A percentile compares a stretch with the other conserved stretches of the same genome.
Evolutionary conservation across 2,113 vertebrate genomes (phyloP).

Genomic region (Callionymus lyra): DNA sequence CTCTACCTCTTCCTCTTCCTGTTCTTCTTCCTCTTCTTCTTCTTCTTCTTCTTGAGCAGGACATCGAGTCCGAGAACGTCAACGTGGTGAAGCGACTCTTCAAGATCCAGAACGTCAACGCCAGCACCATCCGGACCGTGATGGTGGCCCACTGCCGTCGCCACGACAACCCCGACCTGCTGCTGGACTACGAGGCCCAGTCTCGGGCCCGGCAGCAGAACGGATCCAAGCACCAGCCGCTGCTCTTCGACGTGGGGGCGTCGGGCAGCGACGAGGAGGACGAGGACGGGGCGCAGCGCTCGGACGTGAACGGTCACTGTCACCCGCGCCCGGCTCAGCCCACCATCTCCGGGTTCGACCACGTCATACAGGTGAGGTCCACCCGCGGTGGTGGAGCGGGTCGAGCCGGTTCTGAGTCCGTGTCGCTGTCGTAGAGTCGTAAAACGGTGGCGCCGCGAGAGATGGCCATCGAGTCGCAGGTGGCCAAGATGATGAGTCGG

Average conservation of each 20-base stretch:
- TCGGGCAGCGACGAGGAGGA: slow-evolving; percentile 69
- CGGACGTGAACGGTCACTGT: slow-evolving; percentile 10
- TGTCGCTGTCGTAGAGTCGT: slow-evolving; percentile 25
- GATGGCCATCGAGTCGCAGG: slow-evolving; percentile 72
- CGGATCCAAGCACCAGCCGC: slow-evolving; percentile 47
- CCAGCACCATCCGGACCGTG: slow-evolving; percentile 91
- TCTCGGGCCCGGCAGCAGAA: slow-evolving; percentile 41
- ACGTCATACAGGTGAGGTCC: slow-evolving; percentile 58
- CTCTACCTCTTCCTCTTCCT: too few species aligned
- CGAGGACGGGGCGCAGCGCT: slow-evolving; percentile 19
- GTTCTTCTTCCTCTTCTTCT: too few species aligned
- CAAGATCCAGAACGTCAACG: slow-evolving; percentile 95
- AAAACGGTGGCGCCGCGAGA: slow-evolving; percentile 53
- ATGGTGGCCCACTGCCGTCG: slow-evolving; percentile 93
- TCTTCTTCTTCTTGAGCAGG: slow-evolving; percentile 52
- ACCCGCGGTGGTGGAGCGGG: neutral
- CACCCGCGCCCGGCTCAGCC: slow-evolving; percentile 30
- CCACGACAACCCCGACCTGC: slow-evolving; percentile 77
- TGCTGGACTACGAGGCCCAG: slow-evolving; percentile 75
- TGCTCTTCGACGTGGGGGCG: slow-evolving; percentile 70
- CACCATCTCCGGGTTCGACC: slow-evolving; percentile 53
- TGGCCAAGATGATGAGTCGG: slow-evolving; percentile 77
- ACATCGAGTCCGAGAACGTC: slow-evolving; percentile 88
- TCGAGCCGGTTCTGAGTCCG: neutral
- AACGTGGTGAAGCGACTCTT: slow-evolving; percentile 97